Conservation (phyloP, 2,888 invertebrate species). For the Diaprepes abbreviatus region DNA sequence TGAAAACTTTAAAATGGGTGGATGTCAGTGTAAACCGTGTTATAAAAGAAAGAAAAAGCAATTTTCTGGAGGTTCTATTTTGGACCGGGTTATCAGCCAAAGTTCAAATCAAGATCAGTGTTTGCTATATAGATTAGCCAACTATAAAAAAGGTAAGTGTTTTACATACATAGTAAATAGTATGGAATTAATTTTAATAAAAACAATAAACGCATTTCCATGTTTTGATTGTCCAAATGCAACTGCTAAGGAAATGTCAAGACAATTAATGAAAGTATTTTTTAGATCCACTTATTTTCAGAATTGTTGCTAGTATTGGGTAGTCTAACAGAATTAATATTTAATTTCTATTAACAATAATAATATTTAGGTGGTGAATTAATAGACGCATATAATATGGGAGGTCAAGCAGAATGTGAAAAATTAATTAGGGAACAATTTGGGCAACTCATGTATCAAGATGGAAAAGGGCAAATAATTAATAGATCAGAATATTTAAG, state of each 20-base stretch:
- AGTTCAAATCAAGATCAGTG: constrained; percentile 89
- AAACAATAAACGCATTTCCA: too few relatives aligned
- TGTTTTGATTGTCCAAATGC: too few relatives aligned
- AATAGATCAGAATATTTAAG: constrained; percentile 90
- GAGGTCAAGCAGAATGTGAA: constrained; percentile 87
- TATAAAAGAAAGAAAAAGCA: constrained; percentile 66
- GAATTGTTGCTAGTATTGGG: too few relatives aligned
- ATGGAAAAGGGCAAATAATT: constrained; percentile 86
- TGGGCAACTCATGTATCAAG: constrained; percentile 88
- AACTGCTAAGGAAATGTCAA: too few relatives aligned
- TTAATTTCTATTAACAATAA: too few relatives aligned
- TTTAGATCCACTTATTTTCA: too few relatives aligned
- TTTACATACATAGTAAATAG: too few relatives aligned
- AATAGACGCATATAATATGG: constrained; percentile 87
- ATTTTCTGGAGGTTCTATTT: constrained; percentile 79
- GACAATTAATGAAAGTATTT: too few relatives aligned
- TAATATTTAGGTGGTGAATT: constrained; percentile 80
- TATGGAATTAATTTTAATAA: too few relatives aligned
- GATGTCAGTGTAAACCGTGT: constrained; percentile 68
- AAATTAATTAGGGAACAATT: constrained; percentile 89
- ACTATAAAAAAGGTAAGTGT: constrained; percentile 84
- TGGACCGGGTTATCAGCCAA: constrained; percentile 92
- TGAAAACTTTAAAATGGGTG: constrained; percentile 64
- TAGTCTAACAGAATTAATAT: too few relatives aligned
- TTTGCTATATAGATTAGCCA: constrained; percentile 87